phyloP scores from a whole-genome alignment of 2,797 vertebrate species.

The Chrysocyon brachyurus region DNA sequence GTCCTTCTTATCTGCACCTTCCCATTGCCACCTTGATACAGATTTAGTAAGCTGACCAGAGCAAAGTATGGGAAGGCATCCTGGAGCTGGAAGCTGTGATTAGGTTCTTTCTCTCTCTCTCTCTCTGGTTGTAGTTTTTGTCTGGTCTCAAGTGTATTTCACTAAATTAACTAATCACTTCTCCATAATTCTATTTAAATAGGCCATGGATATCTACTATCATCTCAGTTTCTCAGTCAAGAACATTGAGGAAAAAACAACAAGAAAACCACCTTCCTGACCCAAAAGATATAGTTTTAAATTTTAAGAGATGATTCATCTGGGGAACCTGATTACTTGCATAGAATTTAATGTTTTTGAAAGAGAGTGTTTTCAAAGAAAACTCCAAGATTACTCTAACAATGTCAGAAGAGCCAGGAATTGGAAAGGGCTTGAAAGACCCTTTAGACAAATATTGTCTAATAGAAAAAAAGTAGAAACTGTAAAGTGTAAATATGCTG shows the following conservation, averaged over 20 bases:
- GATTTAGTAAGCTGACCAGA: neutral
- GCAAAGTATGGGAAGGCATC: neutral
- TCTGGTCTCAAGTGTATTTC: neutral
- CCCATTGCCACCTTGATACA: neutral
- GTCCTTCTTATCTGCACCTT: neutral
- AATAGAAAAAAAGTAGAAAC: neutral
- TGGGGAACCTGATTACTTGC: neutral
- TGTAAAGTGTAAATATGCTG: neutral
- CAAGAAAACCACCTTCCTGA: slow-evolving; percentile 35
- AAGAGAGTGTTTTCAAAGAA: slow-evolving; percentile 1
- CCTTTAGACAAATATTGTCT: neutral
- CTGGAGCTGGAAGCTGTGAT: neutral
- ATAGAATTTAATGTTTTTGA: neutral
- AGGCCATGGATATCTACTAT: neutral
- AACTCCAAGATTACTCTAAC: neutral
- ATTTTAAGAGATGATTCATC: neutral
- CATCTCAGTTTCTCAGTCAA: neutral
- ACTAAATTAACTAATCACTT: neutral
- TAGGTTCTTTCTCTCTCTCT: neutral
- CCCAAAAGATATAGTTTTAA: neutral
- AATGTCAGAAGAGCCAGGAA: neutral
- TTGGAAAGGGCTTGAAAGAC: neutral
- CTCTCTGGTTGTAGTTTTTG: neutral
- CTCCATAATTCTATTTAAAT: neutral
- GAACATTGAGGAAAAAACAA: slow-evolving; percentile 49